Evolutionary conservation across 1,140 invertebrate genomes (phyloP).

Genomic region (Drosophila chauvacae): DNA sequence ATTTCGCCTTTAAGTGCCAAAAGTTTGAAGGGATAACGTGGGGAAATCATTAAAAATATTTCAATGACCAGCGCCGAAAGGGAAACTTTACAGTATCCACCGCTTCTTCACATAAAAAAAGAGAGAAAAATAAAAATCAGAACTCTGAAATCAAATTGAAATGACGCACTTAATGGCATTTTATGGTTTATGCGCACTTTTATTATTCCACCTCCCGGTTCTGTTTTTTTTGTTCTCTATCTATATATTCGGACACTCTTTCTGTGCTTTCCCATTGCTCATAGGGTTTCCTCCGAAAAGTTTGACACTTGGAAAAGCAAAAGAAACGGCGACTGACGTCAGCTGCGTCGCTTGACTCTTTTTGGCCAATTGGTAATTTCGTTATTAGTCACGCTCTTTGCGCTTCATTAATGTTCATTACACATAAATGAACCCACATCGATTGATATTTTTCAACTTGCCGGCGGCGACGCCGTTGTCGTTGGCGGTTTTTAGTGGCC

Average conservation of each 20-base stretch:
- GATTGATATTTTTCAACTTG: constrained; percentile 77
- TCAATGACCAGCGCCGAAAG: constrained; percentile 26
- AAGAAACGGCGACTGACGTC: constrained; percentile 24
- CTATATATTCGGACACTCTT: not conserved
- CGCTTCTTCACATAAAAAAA: not conserved
- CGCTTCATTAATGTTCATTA: constrained; percentile 84
- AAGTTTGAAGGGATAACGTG: constrained; percentile 26
- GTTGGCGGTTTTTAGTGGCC: constrained; percentile 64
- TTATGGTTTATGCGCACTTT: constrained; percentile 77
- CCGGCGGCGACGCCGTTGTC: constrained; percentile 35
- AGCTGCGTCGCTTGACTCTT: constrained; percentile 48
- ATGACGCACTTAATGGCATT: constrained; percentile 80
- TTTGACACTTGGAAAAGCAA: constrained; percentile 6
- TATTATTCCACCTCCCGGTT: constrained; percentile 56
- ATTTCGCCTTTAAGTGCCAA: constrained; percentile 31
- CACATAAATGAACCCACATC: constrained; percentile 83
- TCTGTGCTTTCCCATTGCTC: constrained; percentile 10
- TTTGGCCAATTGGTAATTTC: constrained; percentile 82
- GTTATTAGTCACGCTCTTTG: constrained; percentile 83
- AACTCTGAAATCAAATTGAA: constrained; percentile 76
- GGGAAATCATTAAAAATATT: constrained; percentile 52
- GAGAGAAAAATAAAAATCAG: constrained; percentile 40
- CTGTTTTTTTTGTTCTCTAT: not conserved
- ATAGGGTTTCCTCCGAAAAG: constrained; percentile 16
- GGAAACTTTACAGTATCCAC: constrained; percentile 22